Percentiles rank a stretch among this genome's conserved stretches.
Conservation (phyloP, 2,797 vertebrate genomes). For the Phrynocephalus forsythii region DNA sequence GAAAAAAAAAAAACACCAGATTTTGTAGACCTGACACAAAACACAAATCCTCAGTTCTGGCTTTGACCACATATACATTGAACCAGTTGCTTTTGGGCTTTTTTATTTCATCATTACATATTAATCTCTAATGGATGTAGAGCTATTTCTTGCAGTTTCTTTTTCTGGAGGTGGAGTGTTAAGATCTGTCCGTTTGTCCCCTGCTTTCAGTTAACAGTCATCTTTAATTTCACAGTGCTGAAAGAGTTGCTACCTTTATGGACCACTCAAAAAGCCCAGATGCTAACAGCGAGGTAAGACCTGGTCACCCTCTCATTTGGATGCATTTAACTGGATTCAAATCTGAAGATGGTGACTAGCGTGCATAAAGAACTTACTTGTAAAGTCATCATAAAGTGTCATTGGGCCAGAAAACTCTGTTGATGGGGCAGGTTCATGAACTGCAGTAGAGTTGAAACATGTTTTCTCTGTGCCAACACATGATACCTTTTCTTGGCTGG, state of each 20-base stretch:
- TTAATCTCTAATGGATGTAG: background rate
- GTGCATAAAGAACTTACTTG: background rate
- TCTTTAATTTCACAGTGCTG: constrained; percentile 62
- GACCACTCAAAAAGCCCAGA: constrained; percentile 68
- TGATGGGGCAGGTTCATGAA: too few species aligned
- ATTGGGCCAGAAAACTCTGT: background rate
- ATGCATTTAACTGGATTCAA: background rate
- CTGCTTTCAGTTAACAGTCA: background rate
- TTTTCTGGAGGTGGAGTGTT: background rate
- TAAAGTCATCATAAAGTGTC: background rate
- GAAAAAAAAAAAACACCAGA: too few species aligned
- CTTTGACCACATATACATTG: background rate
- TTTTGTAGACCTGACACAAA: too few species aligned
- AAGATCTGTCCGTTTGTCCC: background rate
- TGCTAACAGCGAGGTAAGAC: constrained; percentile 65
- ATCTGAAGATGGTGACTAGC: background rate
- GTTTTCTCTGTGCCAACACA: background rate
- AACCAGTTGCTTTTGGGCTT: background rate
- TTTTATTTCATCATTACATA: background rate
- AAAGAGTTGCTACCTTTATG: constrained; percentile 70
- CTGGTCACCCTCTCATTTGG: background rate
- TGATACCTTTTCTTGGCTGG: background rate
- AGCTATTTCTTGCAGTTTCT: fast-evolving
- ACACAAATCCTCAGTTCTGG: background rate
- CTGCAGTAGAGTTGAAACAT: background rate